A percentile compares a stretch with the other conserved stretches of the same genome.
phyloP scores from a whole-genome alignment of 2,797 vertebrate species.

The Miichthys miiuy region DNA sequence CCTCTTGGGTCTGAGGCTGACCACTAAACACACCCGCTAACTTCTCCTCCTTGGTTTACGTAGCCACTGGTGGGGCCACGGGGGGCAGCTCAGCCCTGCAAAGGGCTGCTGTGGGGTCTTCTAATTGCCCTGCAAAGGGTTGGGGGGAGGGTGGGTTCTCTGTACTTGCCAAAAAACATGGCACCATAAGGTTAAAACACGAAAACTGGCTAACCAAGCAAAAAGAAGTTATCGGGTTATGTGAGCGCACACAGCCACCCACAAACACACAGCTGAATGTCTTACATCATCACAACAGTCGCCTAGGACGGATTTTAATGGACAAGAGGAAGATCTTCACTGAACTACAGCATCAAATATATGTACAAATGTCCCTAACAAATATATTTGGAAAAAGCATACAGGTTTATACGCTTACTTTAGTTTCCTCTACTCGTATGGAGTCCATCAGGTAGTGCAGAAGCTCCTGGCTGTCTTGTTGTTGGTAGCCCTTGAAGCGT shows the following conservation, averaged over 20 bases:
- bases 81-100: conserved; percentile 69
- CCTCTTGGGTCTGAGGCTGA: conserved; percentile 75
- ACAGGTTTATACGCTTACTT: conserved; percentile 83
- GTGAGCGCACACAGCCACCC: conserved; percentile 17
- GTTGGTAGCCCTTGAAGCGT: conserved; percentile 97
- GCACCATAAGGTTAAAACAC: conserved; percentile 61
- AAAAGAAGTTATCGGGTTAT: conserved; percentile 13
- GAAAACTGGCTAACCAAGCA: conserved; percentile 39
- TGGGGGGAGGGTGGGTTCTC: conserved; percentile 28
- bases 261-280: conserved; percentile 7
- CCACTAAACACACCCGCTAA: conserved; percentile 83
- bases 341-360: neutral
- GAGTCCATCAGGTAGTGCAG: conserved; percentile 96
- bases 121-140: conserved; percentile 75
- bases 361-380: neutral
- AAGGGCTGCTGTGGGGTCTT: conserved; percentile 71
- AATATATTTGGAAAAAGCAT: neutral
- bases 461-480: conserved; percentile 98
- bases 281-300: neutral
- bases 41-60: conserved; percentile 75
- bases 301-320: neutral
- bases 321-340: neutral
- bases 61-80: conserved; percentile 80
- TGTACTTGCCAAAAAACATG: conserved; percentile 67
- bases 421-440: conserved; percentile 96